Conservation (phyloP, 1,140 invertebrate genomes). For the Ylistrum balloti region DNA sequence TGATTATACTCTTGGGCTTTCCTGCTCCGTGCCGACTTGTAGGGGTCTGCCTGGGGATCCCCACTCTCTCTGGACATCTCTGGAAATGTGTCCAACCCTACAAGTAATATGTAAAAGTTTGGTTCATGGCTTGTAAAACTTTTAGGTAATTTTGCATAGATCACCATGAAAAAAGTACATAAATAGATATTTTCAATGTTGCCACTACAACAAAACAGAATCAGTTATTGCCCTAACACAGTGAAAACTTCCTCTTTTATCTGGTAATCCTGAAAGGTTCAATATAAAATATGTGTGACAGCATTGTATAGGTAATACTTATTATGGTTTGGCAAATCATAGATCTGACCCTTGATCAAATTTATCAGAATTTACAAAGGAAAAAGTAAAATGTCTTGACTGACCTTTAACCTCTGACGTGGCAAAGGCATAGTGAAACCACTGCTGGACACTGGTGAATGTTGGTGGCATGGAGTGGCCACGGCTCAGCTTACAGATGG, state of each 20-base stretch:
- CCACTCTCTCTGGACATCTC: conserved; percentile 88
- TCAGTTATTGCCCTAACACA: no score
- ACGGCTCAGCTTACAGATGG: conserved; percentile 94
- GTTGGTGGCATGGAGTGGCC: conserved; percentile 97
- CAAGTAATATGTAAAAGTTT: conserved; percentile 45
- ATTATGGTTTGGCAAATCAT: no score
- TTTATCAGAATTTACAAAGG: background rate
- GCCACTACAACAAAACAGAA: no score
- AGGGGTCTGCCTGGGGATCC: conserved; percentile 69
- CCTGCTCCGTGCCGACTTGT: conserved; percentile 73
- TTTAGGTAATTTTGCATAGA: no score
- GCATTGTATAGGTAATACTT: no score
- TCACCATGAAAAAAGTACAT: no score
- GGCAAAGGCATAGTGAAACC: conserved; percentile 98
- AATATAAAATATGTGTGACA: no score
- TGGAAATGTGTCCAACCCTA: conserved; percentile 91
- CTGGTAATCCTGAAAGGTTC: no score
- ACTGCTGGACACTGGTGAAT: conserved; percentile 95
- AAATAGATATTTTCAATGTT: no score
- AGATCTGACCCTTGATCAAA: background rate
- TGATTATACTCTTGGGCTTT: conserved; percentile 90
- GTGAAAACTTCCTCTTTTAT: no score
- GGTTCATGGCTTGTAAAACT: no score
- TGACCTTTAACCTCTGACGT: conserved; percentile 96
- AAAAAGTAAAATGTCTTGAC: background rate